Percentiles rank a stretch among this genome's conserved stretches.
phyloP scores from a whole-genome alignment of 2,797 vertebrate species.

The Novumbra hubbsi region DNA sequence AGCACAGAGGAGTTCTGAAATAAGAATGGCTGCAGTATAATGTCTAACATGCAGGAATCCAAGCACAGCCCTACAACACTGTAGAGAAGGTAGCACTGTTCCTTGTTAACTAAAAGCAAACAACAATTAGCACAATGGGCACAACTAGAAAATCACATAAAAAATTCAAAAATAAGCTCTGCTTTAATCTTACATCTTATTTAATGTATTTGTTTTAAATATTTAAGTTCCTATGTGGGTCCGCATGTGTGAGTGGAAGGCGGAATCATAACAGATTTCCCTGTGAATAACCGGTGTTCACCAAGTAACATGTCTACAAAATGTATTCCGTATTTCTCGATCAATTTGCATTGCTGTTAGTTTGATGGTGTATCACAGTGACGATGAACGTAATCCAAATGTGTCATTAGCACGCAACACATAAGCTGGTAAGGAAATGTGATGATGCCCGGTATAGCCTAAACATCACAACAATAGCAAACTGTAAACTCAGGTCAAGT shows the following conservation, averaged over 20 bases:
- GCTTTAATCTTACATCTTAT: not conserved
- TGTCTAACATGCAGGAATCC: conserved; percentile 12
- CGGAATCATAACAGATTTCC: not conserved
- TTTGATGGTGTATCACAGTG: not conserved
- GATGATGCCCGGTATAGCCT: not conserved
- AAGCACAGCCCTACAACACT: conserved; percentile 15
- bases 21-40: not conserved
- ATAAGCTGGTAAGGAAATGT: not conserved
- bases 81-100: conserved; percentile 38
- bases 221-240: not conserved
- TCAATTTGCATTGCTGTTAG: not conserved
- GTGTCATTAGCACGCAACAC: not conserved
- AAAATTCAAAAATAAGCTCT: not conserved
- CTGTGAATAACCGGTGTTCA: not conserved
- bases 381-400: not conserved
- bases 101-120: conserved; percentile 49
- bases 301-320: not conserved
- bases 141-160: not conserved
- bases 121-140: conserved; percentile 5
- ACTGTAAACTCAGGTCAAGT: not conserved
- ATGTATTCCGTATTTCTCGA: not conserved
- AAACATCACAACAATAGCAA: not conserved
- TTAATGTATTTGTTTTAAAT: not conserved
- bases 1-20: conserved; percentile 2
- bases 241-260: not conserved